phyloP scores from a whole-genome alignment of 2,113 vertebrate species.

The Phalacrocorax aristotelis region DNA sequence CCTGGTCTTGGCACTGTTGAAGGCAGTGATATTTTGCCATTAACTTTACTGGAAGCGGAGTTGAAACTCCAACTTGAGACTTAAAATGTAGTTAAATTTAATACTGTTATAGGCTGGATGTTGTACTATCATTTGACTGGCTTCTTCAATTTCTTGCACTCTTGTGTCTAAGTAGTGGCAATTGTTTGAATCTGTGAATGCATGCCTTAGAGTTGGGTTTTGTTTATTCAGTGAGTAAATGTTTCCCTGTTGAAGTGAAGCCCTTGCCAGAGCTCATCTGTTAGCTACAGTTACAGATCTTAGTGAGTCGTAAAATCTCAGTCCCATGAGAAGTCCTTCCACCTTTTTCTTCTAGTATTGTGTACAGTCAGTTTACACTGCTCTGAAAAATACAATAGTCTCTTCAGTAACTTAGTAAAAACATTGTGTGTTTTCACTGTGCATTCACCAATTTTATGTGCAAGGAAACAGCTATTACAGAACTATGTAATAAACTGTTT shows the following conservation, averaged over 20 bases:
- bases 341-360: neutral
- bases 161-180: neutral
- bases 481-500: neutral
- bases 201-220: neutral
- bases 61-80: neutral
- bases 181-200: neutral
- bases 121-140: neutral
- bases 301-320: neutral
- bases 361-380: neutral
- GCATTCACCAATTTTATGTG: neutral
- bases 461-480: neutral
- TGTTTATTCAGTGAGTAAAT: conserved; percentile 52
- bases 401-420: neutral
- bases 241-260: neutral
- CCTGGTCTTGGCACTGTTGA: neutral
- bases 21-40: neutral
- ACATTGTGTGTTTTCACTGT: neutral
- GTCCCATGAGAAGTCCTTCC: neutral
- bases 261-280: conserved; percentile 31
- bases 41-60: neutral
- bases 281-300: neutral
- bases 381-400: neutral
- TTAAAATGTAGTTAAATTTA: neutral
- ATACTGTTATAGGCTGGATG: neutral
- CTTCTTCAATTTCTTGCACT: neutral